Conservation (phyloP, 2,113 vertebrate genomes). For the Sarotherodon lohbergeri region DNA sequence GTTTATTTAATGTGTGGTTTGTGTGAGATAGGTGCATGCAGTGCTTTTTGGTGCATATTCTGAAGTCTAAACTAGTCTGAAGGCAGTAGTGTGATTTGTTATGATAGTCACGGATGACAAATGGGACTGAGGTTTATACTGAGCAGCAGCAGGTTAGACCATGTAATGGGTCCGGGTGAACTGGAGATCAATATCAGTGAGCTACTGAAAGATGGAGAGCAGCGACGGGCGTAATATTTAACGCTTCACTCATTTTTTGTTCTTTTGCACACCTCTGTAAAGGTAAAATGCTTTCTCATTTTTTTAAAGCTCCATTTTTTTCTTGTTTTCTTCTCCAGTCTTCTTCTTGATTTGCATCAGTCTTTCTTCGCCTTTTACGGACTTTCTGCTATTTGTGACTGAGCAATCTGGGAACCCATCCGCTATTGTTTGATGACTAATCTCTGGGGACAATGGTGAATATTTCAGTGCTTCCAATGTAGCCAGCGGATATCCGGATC, state of each 20-base stretch:
- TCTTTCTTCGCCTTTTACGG: background rate
- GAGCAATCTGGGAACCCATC: background rate
- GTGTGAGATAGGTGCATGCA: background rate
- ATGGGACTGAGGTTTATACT: background rate
- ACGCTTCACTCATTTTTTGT: slow-evolving; percentile 4
- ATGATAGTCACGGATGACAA: slow-evolving; percentile 27
- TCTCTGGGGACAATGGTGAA: background rate
- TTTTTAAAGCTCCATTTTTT: background rate
- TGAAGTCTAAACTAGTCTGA: background rate
- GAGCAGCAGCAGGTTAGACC: background rate
- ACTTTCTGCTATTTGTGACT: background rate
- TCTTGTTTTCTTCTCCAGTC: background rate
- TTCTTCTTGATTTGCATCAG: background rate
- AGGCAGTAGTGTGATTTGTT: background rate
- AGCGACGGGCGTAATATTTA: background rate
- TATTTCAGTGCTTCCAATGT: background rate
- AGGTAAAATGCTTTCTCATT: background rate
- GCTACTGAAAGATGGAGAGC: background rate
- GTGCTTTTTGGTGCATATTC: background rate
- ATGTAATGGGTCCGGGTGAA: slow-evolving; percentile 3
- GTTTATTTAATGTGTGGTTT: background rate
- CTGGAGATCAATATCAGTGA: slow-evolving; percentile 27
- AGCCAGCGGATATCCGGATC: background rate
- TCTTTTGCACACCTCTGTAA: background rate
- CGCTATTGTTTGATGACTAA: background rate